Conservation (phyloP, 2,113 vertebrate genomes). For the Acanthisitta chloris region DNA sequence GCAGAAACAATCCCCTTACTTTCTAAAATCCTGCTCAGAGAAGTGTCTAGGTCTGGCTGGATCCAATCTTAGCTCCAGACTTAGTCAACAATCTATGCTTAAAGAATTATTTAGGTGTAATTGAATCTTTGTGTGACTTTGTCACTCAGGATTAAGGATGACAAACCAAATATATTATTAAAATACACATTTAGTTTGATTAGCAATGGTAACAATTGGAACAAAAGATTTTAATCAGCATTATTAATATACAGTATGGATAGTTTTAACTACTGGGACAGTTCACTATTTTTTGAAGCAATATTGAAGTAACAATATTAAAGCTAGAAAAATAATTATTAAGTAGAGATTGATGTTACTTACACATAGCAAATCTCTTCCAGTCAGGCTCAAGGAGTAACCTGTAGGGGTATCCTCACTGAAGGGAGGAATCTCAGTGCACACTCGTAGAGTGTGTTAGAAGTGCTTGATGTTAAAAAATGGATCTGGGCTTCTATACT, state of each 20-base stretch:
- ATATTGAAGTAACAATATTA: neutral
- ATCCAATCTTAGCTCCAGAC: neutral
- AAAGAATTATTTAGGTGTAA: neutral
- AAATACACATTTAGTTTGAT: neutral
- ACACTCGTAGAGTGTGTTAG: neutral
- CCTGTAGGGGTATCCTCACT: neutral
- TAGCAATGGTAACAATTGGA: neutral
- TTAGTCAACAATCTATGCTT: neutral
- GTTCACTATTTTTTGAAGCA: neutral
- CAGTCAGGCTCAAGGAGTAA: neutral
- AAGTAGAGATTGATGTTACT: neutral
- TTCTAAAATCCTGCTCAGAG: neutral
- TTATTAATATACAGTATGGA: neutral
- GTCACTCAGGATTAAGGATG: rapidly evolving
- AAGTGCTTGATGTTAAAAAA: neutral
- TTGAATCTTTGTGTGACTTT: neutral
- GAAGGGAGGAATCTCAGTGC: no score
- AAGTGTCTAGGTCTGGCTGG: neutral
- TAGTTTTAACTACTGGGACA: neutral
- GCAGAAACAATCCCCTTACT: neutral
- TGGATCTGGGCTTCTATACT: no score
- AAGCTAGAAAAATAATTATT: neutral
- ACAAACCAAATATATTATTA: neutral
- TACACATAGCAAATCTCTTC: neutral
- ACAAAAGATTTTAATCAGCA: neutral